Conservation (phyloP, 2,888 invertebrate species). For the Lamproptera curius region DNA sequence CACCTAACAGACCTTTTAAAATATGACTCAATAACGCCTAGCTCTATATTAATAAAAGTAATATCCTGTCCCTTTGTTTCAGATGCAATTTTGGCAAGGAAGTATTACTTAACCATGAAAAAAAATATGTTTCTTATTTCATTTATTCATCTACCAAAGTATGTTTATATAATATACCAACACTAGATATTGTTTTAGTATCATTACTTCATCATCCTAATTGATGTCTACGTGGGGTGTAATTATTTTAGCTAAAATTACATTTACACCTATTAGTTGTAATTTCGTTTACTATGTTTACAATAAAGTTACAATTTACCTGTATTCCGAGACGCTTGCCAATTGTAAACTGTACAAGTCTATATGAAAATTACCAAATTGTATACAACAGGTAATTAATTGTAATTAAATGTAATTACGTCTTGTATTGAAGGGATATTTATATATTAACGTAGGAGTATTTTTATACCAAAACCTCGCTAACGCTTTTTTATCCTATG, state of each 20-base stretch:
- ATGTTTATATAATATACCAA: constrained; percentile 1
- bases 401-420: constrained; percentile 20
- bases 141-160: constrained; percentile 14
- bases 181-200: not conserved
- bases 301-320: not conserved
- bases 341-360: constrained; percentile 6
- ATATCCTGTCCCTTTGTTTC: constrained; percentile 21
- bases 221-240: not conserved
- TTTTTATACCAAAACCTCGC: constrained; percentile 55
- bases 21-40: too few relatives aligned
- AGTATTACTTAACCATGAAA: constrained; percentile 17
- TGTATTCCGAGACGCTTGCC: constrained; percentile 19
- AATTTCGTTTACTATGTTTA: not conserved
- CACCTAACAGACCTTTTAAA: too few relatives aligned
- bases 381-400: constrained; percentile 23
- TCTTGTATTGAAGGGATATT: constrained; percentile 33
- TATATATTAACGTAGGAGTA: constrained; percentile 42
- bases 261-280: not conserved
- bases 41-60: too few relatives aligned
- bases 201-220: not conserved
- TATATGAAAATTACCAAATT: constrained; percentile 2
- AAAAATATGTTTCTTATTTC: constrained; percentile 1
- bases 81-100: constrained; percentile 23
- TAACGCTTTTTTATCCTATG: constrained; percentile 6
- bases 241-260: too few relatives aligned